These are phyloP conservation scores for Apodemia duryi DNA, from an alignment of 2,888 invertebrate genomes.

Conservation along the genomic window DNA sequence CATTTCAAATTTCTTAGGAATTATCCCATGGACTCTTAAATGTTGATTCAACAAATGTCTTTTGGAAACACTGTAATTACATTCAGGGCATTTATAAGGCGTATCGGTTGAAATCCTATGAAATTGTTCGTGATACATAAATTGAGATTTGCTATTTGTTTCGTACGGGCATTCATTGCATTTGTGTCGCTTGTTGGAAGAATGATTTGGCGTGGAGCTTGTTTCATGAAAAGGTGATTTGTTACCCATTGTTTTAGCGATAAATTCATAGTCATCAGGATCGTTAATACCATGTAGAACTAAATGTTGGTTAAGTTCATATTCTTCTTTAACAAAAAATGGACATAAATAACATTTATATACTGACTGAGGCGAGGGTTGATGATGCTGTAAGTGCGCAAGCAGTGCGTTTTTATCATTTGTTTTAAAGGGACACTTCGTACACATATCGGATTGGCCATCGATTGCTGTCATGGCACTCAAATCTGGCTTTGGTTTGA, in stretches of 20 bases:
- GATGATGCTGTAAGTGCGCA: conserved; percentile 84
- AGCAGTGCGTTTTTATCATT: conserved; percentile 79
- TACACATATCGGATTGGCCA: conserved; percentile 71
- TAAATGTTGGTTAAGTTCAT: conserved; percentile 84
- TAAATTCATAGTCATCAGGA: conserved; percentile 75
- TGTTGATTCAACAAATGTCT: conserved; percentile 91
- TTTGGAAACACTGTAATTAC: conserved; percentile 90
- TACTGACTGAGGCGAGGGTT: conserved; percentile 82
- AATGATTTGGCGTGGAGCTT: conserved; percentile 37
- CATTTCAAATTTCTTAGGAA: conserved; percentile 61
- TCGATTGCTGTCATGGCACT: conserved; percentile 49
- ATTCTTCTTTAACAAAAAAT: conserved; percentile 85
- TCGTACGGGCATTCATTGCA: conserved; percentile 91
- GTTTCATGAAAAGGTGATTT: conserved; percentile 52
- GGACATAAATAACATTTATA: conserved; percentile 91
- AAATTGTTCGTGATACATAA: conserved; percentile 91
- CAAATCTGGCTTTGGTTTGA: conserved; percentile 65
- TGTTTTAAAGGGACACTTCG: conserved; percentile 85
- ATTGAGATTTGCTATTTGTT: conserved; percentile 91
- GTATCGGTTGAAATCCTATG: conserved; percentile 85
- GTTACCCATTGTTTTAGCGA: conserved; percentile 64
- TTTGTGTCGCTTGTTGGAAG: conserved; percentile 82
- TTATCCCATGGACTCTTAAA: conserved; percentile 85
- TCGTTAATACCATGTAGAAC: conserved; percentile 81
- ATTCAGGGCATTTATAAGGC: conserved; percentile 89